Conservation (phyloP, 1,140 invertebrate genomes). For the Drosophila lini region DNA sequence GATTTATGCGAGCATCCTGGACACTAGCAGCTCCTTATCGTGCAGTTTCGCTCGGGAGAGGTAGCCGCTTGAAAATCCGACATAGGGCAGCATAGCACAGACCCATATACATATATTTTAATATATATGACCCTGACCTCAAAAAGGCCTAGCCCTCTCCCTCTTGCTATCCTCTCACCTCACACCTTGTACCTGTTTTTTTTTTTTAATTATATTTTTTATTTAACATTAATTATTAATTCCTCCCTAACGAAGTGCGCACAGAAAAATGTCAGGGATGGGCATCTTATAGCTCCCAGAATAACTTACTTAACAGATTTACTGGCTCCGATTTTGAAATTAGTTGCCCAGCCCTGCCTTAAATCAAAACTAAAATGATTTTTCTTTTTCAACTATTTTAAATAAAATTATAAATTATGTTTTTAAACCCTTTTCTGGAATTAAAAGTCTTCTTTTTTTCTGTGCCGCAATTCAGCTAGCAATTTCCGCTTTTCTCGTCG, state of each 20-base stretch:
- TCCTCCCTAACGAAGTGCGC: constrained; percentile 7
- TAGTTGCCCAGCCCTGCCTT: background rate
- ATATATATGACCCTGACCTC: constrained; percentile 8
- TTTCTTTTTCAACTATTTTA: background rate
- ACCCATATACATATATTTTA: background rate
- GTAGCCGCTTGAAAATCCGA: constrained; percentile 39
- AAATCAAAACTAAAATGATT: background rate
- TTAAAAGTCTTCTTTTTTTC: background rate
- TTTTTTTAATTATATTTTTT: constrained; percentile 1
- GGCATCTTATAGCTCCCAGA: no score
- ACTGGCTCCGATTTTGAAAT: no score
- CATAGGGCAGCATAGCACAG: constrained; percentile 16
- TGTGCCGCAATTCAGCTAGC: constrained; percentile 1
- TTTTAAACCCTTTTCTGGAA: no score
- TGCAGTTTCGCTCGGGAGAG: constrained; percentile 15
- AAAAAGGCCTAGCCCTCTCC: constrained; percentile 2
- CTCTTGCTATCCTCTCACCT: constrained; percentile 9
- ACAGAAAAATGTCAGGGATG: background rate
- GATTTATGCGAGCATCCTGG: constrained; percentile 59
- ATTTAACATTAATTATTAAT: constrained; percentile 4
- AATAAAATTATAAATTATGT: background rate
- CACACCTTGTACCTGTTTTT: background rate
- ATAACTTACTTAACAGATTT: no score
- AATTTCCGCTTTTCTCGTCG: constrained; percentile 18
- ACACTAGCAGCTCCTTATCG: constrained; percentile 34